Evolutionary conservation across 2,888 invertebrate species (phyloP), one percentile per base, ranked within the genome.

Genomic region (Hypercompe scribonia): DNA sequence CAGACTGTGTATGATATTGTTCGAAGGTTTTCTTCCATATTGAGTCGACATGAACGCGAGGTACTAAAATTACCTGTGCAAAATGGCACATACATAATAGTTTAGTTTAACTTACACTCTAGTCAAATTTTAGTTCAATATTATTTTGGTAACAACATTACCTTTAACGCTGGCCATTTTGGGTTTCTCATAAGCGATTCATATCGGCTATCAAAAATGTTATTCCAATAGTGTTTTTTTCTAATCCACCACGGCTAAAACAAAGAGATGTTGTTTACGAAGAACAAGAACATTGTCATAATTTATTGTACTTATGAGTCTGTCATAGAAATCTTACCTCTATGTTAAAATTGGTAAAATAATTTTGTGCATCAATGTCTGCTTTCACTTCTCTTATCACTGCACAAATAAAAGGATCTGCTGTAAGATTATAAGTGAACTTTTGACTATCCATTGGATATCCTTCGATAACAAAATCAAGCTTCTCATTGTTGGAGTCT

Each of bases 81-180:
- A 28, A 34, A 63, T 88, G 31, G 21, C 8, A 10, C 7, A 2
- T 15, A 10, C 7, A 2, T 24, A 24, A 24, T 50, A 21, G 24
- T 50, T 50, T 24, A 2, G 1, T 50, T 24, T 50, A 24, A 50
- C 8, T 24, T 50, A 28, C 10, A 28, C 28, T 28, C 28, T 28
- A 28, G 11, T 58, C 3, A 58, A 28, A 13, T 13, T 58, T 50
- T 50, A 50, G 24, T 10, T 50, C 21, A 10, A 24, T 50, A 50
- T 24, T n/a, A 28, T 28, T 58, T 58, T 58, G 7, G 24, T 54
- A 4, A 24, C 18, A n/a, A 4, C 13, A 28, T 28, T 70, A 94
- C 95, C 87, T 93, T 92, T 13, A 95, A 82, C 13, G 94, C 84
- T 2, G 95, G 95, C 95, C 95, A 95, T 79, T 90, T 92, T 0